Evolutionary conservation across 2,888 invertebrate genomes (phyloP), one percentile per base, ranked within the genome.

Genomic region (Pheosia tremula): DNA sequence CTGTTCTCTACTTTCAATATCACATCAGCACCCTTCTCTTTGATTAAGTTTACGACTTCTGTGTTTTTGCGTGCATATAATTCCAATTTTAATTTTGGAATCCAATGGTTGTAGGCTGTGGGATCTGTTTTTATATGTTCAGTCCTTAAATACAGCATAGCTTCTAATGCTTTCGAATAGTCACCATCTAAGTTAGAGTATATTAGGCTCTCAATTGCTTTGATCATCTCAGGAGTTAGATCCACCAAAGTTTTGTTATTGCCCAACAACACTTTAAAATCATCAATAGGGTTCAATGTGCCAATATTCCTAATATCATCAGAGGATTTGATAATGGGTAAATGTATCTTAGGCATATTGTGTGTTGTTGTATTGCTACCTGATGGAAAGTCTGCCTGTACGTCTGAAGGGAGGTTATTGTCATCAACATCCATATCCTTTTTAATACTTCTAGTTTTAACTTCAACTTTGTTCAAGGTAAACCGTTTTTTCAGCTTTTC

Each of bases 261-360:
- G 11, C 80, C 78, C 57, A 88, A 82, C 60, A 96, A 87, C 36
- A 79, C 75, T 66, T 84, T 84, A 72, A 95, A 96, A 80, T 96
- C 96, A 60, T 92, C 91, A 5, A 94, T 90, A 0, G 96, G 96
- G 43, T 94, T 94, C 3, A 94, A 80, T 7, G 95, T 94, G 0
- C 96, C 95, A 59, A 96, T 94, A 59, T 75, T 83, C 43, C 71
- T 81, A n/a, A 84, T 74, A 59, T 77, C 72, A 60, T 72, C 72
- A 43, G 62, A 70, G 57, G 63, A 54, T 70, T 82, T 83, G 13
- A 78, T 76, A 58, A 64, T 60, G 57, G 86, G 82, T 50, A 90
- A 66, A 47, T 85, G 69, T 55, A 91, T 76, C 74, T 85, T 87
- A 11, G 87, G 87, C 63, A 87, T 75, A 55, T 82, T 78, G 57